Evolutionary conservation across 2,797 vertebrate genomes (phyloP), one percentile per base, ranked within the genome.

Genomic region (Coranthus polyacanthus): DNA sequence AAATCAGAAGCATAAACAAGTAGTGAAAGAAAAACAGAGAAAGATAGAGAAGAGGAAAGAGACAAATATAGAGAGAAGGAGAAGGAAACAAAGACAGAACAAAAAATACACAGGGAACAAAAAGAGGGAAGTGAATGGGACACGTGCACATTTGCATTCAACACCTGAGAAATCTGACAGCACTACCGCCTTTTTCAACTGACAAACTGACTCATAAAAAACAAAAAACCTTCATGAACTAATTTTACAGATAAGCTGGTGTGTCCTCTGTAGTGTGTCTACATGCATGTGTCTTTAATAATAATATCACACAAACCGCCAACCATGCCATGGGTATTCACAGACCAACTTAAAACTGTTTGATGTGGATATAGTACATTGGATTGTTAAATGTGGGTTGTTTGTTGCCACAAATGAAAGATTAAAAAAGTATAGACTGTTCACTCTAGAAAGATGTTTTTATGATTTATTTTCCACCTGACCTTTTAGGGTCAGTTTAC

Each of bases 111-210:
- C n/a, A 65, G 16, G 26, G 37, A 73, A 72, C 24, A 60, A 56
- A 77, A 56, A 84, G 26, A 53, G 2, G 4, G 76, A 82, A 75
- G 15, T 56, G 6, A 45, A 47, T 29, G 5, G 20, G 24, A 29
- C 11, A 22, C 24, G 26, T 16, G 18, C 15, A 52, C 62, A 77
- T 81, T 73, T 83, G 69, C 58, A 85, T 75, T 41, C 9, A 36
- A 61, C 45, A 68, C 44, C 51, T 41, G 42, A 11, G 1, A 9
- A 37, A 43, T n/a, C 1, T 65, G 34, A 54, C 1, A 52, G 34
- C 3, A 66, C 49, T 61, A 44, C 49, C 22, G 54, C 60, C 59
- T 73, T 75, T 79, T 72, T 55, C 10, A 85, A 85, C 75, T 51
- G 78, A 72, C 72, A 78, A 61, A 8, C 15, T 42, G 44, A 54